phyloP scores from a whole-genome alignment of 2,797 vertebrate species.

The Pelobates cultripes region DNA sequence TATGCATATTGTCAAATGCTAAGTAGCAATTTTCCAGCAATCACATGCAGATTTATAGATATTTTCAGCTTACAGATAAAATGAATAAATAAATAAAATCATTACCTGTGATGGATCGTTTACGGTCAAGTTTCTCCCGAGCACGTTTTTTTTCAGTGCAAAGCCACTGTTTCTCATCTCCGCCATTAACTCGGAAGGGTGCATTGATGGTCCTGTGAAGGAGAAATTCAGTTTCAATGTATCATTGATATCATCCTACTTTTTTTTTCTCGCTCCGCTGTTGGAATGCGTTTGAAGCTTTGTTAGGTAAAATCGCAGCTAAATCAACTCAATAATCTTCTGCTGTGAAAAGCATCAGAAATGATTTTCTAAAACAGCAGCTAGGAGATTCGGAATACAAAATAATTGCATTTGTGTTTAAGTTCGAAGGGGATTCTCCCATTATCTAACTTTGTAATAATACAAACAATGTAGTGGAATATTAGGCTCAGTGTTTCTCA shows the following conservation, averaged over 20 bases:
- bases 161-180: slow-evolving; percentile 99
- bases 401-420: slow-evolving; percentile 94
- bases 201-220: slow-evolving; percentile 98
- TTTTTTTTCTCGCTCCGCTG: slow-evolving; percentile 86
- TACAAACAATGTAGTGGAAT: slow-evolving; percentile 69
- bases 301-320: slow-evolving; percentile 97
- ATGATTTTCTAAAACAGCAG: slow-evolving; percentile 94
- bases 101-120: slow-evolving; percentile 98
- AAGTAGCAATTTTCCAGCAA: slow-evolving; percentile 79
- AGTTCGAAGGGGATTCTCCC: slow-evolving; percentile 82
- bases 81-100: slow-evolving; percentile 64
- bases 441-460: slow-evolving; percentile 81
- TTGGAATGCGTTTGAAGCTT: slow-evolving; percentile 91
- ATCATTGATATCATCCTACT: slow-evolving; percentile 88
- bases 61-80: slow-evolving; percentile 80
- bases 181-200: slow-evolving; percentile 99
- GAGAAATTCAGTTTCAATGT: slow-evolving; percentile 95
- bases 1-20: slow-evolving; percentile 80
- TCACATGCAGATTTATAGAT: slow-evolving; percentile 78
- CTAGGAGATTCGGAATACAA: slow-evolving; percentile 92
- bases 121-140: slow-evolving; percentile 94
- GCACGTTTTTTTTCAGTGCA: slow-evolving; percentile 98
- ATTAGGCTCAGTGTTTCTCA: slow-evolving; percentile 67
- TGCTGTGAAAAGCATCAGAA: slow-evolving; percentile 98
- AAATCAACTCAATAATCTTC: slow-evolving; percentile 99